Conservation (phyloP, 2,113 vertebrate species). For the Equus quagga region DNA sequence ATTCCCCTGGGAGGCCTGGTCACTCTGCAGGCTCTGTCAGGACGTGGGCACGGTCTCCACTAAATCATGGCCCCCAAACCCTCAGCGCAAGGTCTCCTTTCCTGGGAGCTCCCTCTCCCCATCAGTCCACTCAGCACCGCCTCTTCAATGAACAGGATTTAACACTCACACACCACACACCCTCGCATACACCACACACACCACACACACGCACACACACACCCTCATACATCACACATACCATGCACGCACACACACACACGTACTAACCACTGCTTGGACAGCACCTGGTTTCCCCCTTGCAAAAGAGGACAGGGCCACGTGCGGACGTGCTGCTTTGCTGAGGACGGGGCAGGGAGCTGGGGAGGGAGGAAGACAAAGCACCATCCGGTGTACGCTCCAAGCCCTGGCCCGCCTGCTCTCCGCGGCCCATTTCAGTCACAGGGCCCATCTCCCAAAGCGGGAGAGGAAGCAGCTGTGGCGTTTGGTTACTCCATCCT, state of each 20-base stretch:
- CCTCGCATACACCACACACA: too few species aligned
- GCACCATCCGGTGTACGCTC: not conserved
- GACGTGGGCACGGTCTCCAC: fast-evolving
- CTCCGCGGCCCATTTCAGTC: too few species aligned
- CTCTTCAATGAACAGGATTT: not conserved
- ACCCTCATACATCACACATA: not conserved
- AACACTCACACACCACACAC: not conserved
- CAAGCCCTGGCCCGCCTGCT: not conserved
- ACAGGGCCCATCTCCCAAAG: not conserved
- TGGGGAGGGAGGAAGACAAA: not conserved
- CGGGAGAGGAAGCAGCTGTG: not conserved
- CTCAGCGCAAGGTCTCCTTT: not conserved
- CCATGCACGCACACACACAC: not conserved
- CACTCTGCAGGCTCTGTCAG: not conserved
- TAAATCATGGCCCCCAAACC: not conserved
- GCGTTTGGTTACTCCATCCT: too few species aligned
- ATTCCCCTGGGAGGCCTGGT: not conserved
- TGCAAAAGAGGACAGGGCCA: not conserved
- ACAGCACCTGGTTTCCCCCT: not conserved
- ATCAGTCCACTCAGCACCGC: not conserved
- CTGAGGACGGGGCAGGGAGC: not conserved
- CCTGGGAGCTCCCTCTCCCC: not conserved
- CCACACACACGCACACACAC: too few species aligned
- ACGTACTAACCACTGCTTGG: not conserved
- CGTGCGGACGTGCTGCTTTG: not conserved